phyloP scores from a whole-genome alignment of 2,113 vertebrate genomes.

The Misgurnus anguillicaudatus region DNA sequence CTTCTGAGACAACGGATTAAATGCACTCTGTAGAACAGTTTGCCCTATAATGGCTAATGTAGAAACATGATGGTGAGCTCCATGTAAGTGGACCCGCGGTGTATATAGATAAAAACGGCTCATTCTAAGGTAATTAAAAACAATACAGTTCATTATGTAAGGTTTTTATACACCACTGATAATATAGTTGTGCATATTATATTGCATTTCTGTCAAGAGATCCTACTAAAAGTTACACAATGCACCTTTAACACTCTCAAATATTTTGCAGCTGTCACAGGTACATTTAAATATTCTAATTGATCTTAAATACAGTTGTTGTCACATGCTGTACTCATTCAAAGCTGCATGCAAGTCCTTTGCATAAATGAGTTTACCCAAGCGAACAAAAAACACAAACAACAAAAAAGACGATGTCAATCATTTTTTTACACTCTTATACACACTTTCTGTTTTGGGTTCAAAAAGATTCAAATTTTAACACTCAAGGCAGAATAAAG shows the following conservation, averaged over 20 bases:
- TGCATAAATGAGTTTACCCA: conserved; percentile 4
- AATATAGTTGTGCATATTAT: too few species aligned
- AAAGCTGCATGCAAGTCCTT: neutral
- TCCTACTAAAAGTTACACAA: too few species aligned
- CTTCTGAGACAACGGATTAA: too few species aligned
- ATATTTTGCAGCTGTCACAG: neutral
- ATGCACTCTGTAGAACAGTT: too few species aligned
- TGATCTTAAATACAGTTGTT: neutral
- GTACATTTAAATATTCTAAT: neutral
- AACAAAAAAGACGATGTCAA: neutral
- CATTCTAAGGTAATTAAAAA: too few species aligned
- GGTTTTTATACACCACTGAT: too few species aligned
- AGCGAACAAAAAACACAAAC: neutral
- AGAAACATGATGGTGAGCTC: too few species aligned
- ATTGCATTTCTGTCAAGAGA: too few species aligned
- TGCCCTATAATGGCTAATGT: too few species aligned
- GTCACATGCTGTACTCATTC: neutral
- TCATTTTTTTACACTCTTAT: neutral
- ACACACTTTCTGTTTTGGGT: neutral
- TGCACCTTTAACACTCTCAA: neutral
- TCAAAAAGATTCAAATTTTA: neutral
- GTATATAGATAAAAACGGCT: too few species aligned
- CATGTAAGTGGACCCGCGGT: too few species aligned
- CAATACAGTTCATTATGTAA: too few species aligned
- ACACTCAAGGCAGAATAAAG: neutral